Base-by-base conservation (phyloP, 1,140 invertebrate genomes). In the Pogonognathellus flavescens region DNA sequence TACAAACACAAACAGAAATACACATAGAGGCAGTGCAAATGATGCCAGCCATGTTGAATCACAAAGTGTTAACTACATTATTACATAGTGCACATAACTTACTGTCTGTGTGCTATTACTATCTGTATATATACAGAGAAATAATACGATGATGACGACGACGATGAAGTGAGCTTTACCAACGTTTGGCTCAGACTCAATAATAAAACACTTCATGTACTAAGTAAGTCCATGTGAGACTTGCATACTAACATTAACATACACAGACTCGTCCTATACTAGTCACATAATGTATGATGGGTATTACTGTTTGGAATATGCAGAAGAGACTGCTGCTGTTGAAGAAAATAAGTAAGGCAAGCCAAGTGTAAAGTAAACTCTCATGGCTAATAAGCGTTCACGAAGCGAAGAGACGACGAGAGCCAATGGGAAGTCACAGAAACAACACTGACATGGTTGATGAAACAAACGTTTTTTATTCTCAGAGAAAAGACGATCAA, bases 381-480 rank as follows among this genome's bases (percentile, higher is more conserved):
- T 72, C 66, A 72, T 72, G 66, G 66, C 66, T 72, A 72, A 72
- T 72, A 72, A 72, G 66, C 66, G 66, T 49, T 72, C 25, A 72
- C 16, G 66, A 41, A 72, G 66, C 66, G 66, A 72, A 49, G 66
- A 72, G 66, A 72, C 31, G 66, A 41, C 4, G 66, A 72, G 25
- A 72, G 66, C 66, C 66, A 72, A 72, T 72, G 66, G 66, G 66
- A 72, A 72, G 66, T 72, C 66, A 49, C 66, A 72, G 66, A 72
- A 31, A 72, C 66, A 72, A 72, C 66, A 72, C 66, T 41, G 66
- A 72, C 66, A 72, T 72, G 66, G 66, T 72, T 72, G 66, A 72
- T 72, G 66, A 72, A 72, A 72, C 66, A 72, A 49, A 72, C 16
- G 66, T 72, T 72, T 72, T 72, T 72, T 72, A 41, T 72, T 72